Conservation (phyloP, 2,113 vertebrate species). For the Myrmophylax atrothorax region DNA sequence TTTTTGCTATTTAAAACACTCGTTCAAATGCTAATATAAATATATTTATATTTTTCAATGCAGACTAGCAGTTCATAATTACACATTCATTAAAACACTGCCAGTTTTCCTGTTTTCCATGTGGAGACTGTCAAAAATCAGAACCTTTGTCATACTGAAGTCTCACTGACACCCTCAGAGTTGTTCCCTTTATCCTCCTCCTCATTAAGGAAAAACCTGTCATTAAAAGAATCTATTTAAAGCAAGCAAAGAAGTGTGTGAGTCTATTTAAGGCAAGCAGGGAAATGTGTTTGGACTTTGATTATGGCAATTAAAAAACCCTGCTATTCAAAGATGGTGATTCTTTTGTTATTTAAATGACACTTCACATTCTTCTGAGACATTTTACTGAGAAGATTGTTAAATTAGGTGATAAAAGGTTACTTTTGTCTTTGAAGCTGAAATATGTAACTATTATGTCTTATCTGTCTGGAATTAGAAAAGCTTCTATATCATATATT, state of each 20-base stretch:
- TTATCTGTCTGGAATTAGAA: slow-evolving; percentile 68
- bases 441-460: slow-evolving; percentile 70
- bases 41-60: slow-evolving; percentile 47
- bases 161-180: neutral
- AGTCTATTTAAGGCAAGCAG: slow-evolving; percentile 45
- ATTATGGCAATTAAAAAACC: slow-evolving; percentile 70
- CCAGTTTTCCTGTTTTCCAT: neutral
- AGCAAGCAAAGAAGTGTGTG: neutral
- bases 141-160: neutral
- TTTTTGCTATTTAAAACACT: slow-evolving; percentile 47
- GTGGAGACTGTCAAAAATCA: neutral
- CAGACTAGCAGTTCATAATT: neutral
- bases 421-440: slow-evolving; percentile 72
- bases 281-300: slow-evolving; percentile 68
- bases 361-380: slow-evolving; percentile 59
- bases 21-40: neutral
- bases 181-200: neutral
- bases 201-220: slow-evolving; percentile 41
- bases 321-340: slow-evolving; percentile 11
- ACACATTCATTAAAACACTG: neutral
- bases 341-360: slow-evolving; percentile 72
- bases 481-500: slow-evolving; percentile 50
- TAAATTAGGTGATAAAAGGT: slow-evolving; percentile 76
- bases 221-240: slow-evolving; percentile 55
- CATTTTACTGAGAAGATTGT: slow-evolving; percentile 46